These are phyloP conservation scores for Trichoplusia ni DNA, from an alignment of 1,140 invertebrate species.

Conservation along the genomic window DNA sequence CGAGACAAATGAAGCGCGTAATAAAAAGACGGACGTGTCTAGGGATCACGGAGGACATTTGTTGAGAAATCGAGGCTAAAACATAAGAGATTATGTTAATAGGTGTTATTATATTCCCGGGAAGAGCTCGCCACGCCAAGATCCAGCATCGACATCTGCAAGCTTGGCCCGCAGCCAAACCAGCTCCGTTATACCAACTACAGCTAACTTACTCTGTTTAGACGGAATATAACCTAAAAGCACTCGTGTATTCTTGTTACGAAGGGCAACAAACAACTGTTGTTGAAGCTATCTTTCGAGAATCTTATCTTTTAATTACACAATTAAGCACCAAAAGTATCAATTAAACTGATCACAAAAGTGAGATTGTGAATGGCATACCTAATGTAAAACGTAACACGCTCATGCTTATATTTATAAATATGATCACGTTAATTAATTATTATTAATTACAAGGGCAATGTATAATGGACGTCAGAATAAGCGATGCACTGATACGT, in stretches of 20 bases:
- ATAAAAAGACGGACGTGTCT: slow-evolving; percentile 10
- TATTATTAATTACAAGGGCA: neutral
- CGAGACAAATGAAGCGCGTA: too few relatives aligned
- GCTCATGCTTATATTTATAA: too few relatives aligned
- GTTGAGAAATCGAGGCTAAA: slow-evolving; percentile 32
- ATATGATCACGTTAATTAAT: neutral
- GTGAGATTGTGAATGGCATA: neutral
- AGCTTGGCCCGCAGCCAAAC: slow-evolving; percentile 51
- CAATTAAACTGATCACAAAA: neutral
- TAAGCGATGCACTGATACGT: too few relatives aligned
- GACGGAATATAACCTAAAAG: neutral
- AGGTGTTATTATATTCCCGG: slow-evolving; percentile 49
- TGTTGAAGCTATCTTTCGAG: neutral
- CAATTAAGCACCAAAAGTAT: neutral
- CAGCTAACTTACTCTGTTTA: slow-evolving; percentile 35
- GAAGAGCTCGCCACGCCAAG: slow-evolving; percentile 39
- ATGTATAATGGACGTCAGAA: slow-evolving; percentile 1
- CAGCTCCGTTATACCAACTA: slow-evolving; percentile 18
- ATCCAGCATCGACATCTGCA: slow-evolving; percentile 58
- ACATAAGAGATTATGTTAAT: slow-evolving; percentile 50
- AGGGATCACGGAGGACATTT: slow-evolving; percentile 13
- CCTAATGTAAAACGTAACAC: too few relatives aligned
- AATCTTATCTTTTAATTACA: neutral
- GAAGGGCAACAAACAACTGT: slow-evolving; percentile 1
- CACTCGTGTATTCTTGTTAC: neutral